A percentile compares a stretch with the other conserved stretches of the same genome.
phyloP scores from a whole-genome alignment of 2,113 vertebrate genomes.

The Protomyctophum bolini region DNA sequence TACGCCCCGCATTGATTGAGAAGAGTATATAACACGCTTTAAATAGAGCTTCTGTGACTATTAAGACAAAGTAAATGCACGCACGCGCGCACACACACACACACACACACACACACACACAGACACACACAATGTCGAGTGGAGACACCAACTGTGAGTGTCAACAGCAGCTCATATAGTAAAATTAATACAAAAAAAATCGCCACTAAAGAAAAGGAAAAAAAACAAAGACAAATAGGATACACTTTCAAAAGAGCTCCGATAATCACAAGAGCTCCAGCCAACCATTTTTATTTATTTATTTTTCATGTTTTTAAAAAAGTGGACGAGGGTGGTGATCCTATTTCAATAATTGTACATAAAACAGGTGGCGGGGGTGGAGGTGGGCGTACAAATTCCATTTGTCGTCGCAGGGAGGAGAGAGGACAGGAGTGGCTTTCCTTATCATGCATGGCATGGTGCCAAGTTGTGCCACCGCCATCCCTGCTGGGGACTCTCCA shows the following conservation, averaged over 20 bases:
- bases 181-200: no score
- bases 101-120: not conserved
- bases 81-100: not conserved
- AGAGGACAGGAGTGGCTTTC: conserved; percentile 43
- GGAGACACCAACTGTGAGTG: no score
- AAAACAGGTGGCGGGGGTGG: conserved; percentile 12
- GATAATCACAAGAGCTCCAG: no score
- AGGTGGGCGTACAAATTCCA: conserved; percentile 43
- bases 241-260: no score
- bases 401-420: conserved; percentile 33
- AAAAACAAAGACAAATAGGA: no score
- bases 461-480: conserved; percentile 59
- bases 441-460: conserved; percentile 67
- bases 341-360: conserved; percentile 12
- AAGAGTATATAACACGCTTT: conserved; percentile 62
- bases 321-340: not conserved
- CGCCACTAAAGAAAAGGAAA: no score
- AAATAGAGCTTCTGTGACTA: conserved; percentile 47
- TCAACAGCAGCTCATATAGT: no score
- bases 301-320: not conserved
- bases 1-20: conserved; percentile 59
- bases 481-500: conserved; percentile 49
- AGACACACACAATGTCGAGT: not conserved
- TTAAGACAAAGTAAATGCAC: conserved; percentile 36
- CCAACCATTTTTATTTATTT: no score